Conservation (phyloP, 1,140 invertebrate species). For the Papilio aristodemus region DNA sequence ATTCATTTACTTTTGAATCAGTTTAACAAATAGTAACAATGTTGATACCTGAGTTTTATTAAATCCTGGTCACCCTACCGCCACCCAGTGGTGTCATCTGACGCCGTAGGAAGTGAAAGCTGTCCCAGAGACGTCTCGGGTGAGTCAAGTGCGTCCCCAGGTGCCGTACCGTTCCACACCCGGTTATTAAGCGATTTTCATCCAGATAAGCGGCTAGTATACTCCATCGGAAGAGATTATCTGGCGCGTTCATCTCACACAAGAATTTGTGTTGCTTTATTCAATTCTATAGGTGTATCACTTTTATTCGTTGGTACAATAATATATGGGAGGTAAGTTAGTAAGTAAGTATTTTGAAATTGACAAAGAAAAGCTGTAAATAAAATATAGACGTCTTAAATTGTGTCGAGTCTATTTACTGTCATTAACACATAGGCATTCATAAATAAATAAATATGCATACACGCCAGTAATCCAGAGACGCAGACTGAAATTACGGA, state of each 20-base stretch:
- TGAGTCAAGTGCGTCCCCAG: constrained; percentile 10
- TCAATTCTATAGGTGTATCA: neutral
- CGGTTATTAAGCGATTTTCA: constrained; percentile 27
- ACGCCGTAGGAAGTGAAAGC: constrained; percentile 31
- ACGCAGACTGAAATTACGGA: no score
- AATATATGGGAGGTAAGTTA: neutral
- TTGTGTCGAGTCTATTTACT: no score
- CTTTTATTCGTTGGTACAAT: neutral
- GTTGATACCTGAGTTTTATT: no score
- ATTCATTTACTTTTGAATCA: no score
- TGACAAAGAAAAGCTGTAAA: neutral
- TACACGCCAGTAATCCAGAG: no score
- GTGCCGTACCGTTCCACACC: constrained; percentile 19
- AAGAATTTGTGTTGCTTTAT: neutral
- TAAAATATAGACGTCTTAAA: neutral
- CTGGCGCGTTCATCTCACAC: neutral
- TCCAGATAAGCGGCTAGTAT: constrained; percentile 23
- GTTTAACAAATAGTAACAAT: no score
- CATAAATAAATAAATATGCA: no score
- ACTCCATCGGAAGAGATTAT: constrained; percentile 21
- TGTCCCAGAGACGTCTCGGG: constrained; percentile 20
- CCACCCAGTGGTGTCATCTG: constrained; percentile 26
- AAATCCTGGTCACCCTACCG: constrained; percentile 15
- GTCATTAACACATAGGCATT: no score
- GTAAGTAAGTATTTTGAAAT: neutral